phyloP scores from a whole-genome alignment of 2,888 invertebrate species.

The Ectemnius lituratus region DNA sequence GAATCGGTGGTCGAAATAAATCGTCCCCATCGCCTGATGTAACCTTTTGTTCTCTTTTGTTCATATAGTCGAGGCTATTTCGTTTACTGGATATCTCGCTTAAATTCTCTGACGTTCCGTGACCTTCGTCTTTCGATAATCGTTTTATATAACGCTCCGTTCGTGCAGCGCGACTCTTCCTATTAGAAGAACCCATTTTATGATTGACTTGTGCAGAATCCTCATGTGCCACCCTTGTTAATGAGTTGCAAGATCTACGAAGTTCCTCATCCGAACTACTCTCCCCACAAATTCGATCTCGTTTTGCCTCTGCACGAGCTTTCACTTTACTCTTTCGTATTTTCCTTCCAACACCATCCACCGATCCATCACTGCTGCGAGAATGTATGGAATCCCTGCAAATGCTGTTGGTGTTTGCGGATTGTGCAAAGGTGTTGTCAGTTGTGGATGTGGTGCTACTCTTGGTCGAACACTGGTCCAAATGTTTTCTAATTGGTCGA shows the following conservation, averaged over 20 bases:
- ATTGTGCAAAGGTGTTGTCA: slow-evolving; percentile 51
- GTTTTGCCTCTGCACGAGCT: slow-evolving; percentile 84
- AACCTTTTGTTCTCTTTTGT: slow-evolving; percentile 31
- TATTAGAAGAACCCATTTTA: slow-evolving; percentile 81
- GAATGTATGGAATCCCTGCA: slow-evolving; percentile 62
- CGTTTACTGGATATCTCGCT: slow-evolving; percentile 29
- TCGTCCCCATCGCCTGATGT: slow-evolving; percentile 5
- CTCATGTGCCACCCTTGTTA: slow-evolving; percentile 84
- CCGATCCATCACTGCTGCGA: slow-evolving; percentile 76
- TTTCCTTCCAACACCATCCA: slow-evolving; percentile 80
- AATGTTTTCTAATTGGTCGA: slow-evolving; percentile 35
- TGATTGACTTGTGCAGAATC: slow-evolving; percentile 82
- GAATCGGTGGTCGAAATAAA: slow-evolving; percentile 29
- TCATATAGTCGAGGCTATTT: slow-evolving; percentile 31
- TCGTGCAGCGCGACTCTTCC: slow-evolving; percentile 85
- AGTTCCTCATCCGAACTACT: slow-evolving; percentile 86
- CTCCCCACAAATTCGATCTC: slow-evolving; percentile 81
- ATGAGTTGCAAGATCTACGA: slow-evolving; percentile 83
- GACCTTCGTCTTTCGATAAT: slow-evolving; percentile 76
- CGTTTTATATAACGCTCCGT: slow-evolving; percentile 90
- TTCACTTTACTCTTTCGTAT: slow-evolving; percentile 82
- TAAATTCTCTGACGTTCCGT: slow-evolving; percentile 33
- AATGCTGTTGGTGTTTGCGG: slow-evolving; percentile 41
- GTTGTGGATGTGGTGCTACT: slow-evolving; percentile 22
- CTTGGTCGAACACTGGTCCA: slow-evolving; percentile 72